Evolutionary conservation across 2,888 invertebrate genomes (phyloP), one percentile per base, ranked within the genome.

Genomic region (Danaus chrysippus): DNA sequence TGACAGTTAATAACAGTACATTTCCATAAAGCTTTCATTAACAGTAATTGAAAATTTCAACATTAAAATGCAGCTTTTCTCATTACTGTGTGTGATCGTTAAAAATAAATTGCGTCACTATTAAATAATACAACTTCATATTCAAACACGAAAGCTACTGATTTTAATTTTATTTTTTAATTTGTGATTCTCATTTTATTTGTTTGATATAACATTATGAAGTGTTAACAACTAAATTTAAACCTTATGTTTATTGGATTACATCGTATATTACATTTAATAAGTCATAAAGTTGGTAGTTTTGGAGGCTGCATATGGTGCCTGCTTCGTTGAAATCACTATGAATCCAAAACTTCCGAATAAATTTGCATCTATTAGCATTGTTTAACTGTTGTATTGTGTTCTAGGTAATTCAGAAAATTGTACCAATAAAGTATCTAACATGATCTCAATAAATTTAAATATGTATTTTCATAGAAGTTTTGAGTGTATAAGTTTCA

Each of bases 31-130:
- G 49, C 49, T 49, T 49, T 15, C 49, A 17, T 49, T 49, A 17
- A 17, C 49, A 49, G 46, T 46, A 46, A 46, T 49, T 49, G 49
- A 49, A 17, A 49, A 49, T 49, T 49, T 49, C 11, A 49, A 49
- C 49, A 49, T 15, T 10, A 49, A 49, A 49, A 15, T 49, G 49
- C 17, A 17, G 17, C 10, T 10, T 49, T 49, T 49, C 17, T 49
- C 15, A 17, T 11, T 49, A 49, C 17, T 17, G 23, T 34, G 23
- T 49, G 17, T 49, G 17, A 49, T 49, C 1, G 49, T 17, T 49
- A 17, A 17, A 17, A 49, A 49, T n/a, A 34, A 34, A 34, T 34
- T 34, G 23, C 23, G 23, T 34, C 23, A 34, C 23, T 34, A 6
- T 34, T 34, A 34, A 34, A 34, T 34, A 34, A 34, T 6, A 34